phyloP scores from a whole-genome alignment of 2,113 vertebrate species.

The Pachyramphus minor region DNA sequence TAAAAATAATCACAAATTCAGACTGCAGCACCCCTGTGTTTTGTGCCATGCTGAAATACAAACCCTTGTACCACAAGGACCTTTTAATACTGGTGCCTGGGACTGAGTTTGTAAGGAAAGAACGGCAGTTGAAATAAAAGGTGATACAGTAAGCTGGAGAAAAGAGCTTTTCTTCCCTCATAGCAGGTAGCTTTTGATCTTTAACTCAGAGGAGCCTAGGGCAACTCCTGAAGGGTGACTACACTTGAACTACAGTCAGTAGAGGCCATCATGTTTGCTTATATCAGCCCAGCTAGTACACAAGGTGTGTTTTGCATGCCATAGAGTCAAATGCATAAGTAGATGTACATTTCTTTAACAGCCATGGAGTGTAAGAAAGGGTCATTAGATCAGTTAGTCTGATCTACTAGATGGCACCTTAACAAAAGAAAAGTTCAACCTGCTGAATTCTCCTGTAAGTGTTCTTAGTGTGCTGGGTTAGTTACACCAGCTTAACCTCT shows the following conservation, averaged over 20 bases:
- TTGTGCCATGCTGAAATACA: background rate
- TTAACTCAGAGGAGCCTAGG: background rate
- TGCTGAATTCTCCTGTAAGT: background rate
- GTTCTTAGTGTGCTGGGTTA: background rate
- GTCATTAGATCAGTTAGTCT: background rate
- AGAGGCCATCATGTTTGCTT: background rate
- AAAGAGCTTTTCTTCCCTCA: background rate
- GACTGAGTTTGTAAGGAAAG: background rate
- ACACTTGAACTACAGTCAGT: background rate
- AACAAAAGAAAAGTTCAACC: background rate
- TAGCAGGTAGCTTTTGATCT: background rate
- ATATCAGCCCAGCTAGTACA: too few relatives aligned
- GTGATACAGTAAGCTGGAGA: background rate
- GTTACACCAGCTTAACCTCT: slow-evolving; percentile 12
- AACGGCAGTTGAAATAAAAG: background rate
- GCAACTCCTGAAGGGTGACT: background rate
- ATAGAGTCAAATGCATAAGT: background rate
- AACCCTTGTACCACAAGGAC: background rate
- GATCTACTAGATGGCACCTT: background rate
- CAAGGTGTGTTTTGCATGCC: background rate
- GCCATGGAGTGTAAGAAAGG: background rate
- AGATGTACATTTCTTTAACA: background rate
- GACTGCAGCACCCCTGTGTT: background rate
- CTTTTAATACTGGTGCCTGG: background rate
- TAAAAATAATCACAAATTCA: background rate